These are phyloP conservation scores for Cremastinae sp. DNA, from an alignment of 2,888 invertebrate species.

Conservation along the genomic window DNA sequence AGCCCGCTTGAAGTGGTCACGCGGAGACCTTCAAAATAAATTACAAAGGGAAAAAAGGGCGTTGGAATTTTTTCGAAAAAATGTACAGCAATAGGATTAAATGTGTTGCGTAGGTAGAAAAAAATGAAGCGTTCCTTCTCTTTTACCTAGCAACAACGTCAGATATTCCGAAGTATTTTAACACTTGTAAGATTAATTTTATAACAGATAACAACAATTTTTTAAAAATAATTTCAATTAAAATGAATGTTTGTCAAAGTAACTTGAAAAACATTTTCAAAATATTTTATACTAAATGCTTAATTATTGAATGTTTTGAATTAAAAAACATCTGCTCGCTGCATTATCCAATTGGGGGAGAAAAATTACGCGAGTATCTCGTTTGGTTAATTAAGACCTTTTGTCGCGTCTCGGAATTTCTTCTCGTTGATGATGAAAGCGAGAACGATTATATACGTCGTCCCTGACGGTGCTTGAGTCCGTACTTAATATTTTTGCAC, in stretches of 20 bases:
- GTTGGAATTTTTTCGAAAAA: constrained; percentile 51
- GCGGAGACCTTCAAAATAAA: constrained; percentile 14
- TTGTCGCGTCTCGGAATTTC: constrained; percentile 34
- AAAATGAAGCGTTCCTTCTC: constrained; percentile 40
- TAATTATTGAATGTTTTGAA: not conserved
- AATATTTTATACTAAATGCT: too few relatives aligned
- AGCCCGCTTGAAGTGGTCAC: constrained; percentile 22
- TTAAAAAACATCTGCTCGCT: constrained; percentile 9
- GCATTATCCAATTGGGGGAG: not conserved
- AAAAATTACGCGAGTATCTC: not conserved
- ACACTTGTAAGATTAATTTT: constrained; percentile 21
- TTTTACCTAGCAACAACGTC: constrained; percentile 61
- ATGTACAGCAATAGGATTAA: constrained; percentile 54
- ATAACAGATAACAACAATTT: not conserved
- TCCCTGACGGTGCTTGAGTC: constrained; percentile 10
- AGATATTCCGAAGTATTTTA: constrained; percentile 42
- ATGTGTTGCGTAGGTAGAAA: constrained; percentile 13
- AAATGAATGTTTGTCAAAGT: too few relatives aligned
- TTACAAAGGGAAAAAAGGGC: constrained; percentile 20
- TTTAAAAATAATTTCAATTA: too few relatives aligned
- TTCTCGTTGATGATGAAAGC: constrained; percentile 25
- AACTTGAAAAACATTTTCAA: too few relatives aligned
- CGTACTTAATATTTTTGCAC: constrained; percentile 20
- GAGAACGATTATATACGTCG: not conserved
- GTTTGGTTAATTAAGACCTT: constrained; percentile 49